Percentiles rank a stretch among this genome's conserved stretches.
phyloP scores from a whole-genome alignment of 2,888 invertebrate genomes.

The Drosophila multiciliata region DNA sequence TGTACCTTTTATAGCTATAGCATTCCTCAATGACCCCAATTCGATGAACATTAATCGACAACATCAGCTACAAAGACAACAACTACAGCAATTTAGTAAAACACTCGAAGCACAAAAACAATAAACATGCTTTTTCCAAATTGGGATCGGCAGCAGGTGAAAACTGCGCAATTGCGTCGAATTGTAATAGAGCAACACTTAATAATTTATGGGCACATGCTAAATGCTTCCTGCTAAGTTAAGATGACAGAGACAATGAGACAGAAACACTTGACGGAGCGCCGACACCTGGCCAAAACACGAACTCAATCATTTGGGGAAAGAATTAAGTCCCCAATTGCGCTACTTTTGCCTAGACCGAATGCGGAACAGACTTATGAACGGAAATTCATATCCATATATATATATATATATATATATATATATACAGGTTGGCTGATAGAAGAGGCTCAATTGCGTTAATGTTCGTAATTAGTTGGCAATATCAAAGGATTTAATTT shows the following conservation, averaged over 20 bases:
- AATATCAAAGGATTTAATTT: slow-evolving; percentile 71
- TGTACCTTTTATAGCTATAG: neutral
- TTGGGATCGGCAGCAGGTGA: slow-evolving; percentile 45
- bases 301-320: slow-evolving; percentile 66
- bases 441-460: slow-evolving; percentile 68
- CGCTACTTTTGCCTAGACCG: slow-evolving; percentile 36
- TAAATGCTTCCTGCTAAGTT: slow-evolving; percentile 65
- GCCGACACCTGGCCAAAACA: slow-evolving; percentile 57
- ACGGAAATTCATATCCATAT: neutral
- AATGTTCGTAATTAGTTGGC: slow-evolving; percentile 75
- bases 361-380: slow-evolving; percentile 40
- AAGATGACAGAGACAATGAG: slow-evolving; percentile 55
- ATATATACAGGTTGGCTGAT: slow-evolving; percentile 13
- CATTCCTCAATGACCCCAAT: slow-evolving; percentile 8
- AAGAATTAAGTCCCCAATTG: slow-evolving; percentile 67
- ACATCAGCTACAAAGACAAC: slow-evolving; percentile 16
- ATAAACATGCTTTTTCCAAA: slow-evolving; percentile 59
- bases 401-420: neutral
- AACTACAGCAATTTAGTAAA: slow-evolving; percentile 29
- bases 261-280: slow-evolving; percentile 68
- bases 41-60: slow-evolving; percentile 2
- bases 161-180: slow-evolving; percentile 55
- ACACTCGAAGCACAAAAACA: slow-evolving; percentile 34
- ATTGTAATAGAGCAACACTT: slow-evolving; percentile 50
- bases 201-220: slow-evolving; percentile 65